Percentiles rank a stretch among this genome's conserved stretches.
Evolutionary conservation across 1,140 invertebrate genomes (phyloP).

Genomic region (Zophobas atratus): DNA sequence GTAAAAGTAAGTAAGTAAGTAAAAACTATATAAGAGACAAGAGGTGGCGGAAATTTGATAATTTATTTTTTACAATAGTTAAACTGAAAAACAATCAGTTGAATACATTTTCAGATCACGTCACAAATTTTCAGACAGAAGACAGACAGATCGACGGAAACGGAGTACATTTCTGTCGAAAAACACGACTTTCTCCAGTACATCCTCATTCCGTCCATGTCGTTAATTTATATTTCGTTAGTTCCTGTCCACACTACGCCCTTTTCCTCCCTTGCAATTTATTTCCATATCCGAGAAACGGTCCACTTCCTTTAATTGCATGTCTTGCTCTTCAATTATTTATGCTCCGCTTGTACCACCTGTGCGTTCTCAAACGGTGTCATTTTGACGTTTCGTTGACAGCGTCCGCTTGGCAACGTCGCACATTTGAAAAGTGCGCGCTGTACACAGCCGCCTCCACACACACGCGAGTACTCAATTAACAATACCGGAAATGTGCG

Average conservation of each 20-base stretch:
- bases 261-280: neutral
- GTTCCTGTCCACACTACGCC: conserved; percentile 1
- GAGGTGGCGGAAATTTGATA: too few species aligned
- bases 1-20: too few species aligned
- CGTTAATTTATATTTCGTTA: conserved; percentile 14
- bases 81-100: too few species aligned
- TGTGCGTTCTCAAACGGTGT: neutral
- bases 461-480: conserved; percentile 18
- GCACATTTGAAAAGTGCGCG: too few species aligned
- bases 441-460: neutral
- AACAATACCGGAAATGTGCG: conserved; percentile 40
- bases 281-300: conserved; percentile 22
- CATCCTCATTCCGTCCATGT: neutral
- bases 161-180: neutral
- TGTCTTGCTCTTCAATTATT: neutral
- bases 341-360: neutral
- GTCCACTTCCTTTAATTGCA: neutral
- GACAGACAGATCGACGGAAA: too few species aligned
- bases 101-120: too few species aligned
- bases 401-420: too few species aligned
- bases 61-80: too few species aligned
- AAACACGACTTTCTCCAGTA: too few species aligned
- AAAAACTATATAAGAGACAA: too few species aligned
- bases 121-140: neutral
- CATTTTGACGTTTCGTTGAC: too few species aligned